phyloP scores from a whole-genome alignment of 2,797 vertebrate genomes.

The Triplophysa yarkandensis region DNA sequence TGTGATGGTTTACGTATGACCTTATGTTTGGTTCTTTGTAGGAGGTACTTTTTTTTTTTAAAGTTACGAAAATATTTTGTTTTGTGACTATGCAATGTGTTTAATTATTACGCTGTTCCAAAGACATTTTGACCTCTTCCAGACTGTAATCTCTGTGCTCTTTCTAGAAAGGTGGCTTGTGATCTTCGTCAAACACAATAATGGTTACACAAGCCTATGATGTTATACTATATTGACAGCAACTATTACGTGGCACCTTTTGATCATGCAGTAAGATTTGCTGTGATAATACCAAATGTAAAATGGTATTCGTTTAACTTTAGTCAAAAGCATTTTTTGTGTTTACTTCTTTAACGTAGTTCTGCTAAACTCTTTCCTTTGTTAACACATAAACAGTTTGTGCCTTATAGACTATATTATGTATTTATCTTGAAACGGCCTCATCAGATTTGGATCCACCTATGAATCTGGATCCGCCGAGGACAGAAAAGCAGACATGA shows the following conservation, averaged over 20 bases:
- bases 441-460: slow-evolving; percentile 15
- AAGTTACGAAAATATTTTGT: not conserved
- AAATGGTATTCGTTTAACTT: slow-evolving; percentile 69
- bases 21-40: not conserved
- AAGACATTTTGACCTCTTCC: slow-evolving; percentile 20
- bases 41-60: slow-evolving; percentile 2
- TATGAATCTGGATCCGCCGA: not conserved
- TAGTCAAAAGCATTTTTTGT: slow-evolving; percentile 54
- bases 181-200: slow-evolving; percentile 24
- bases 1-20: slow-evolving; percentile 18
- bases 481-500: slow-evolving; percentile 4
- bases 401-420: slow-evolving; percentile 52
- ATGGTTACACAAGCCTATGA: slow-evolving; percentile 41
- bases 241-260: slow-evolving; percentile 52
- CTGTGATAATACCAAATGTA: slow-evolving; percentile 62
- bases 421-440: slow-evolving; percentile 45
- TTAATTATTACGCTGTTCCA: not conserved
- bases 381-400: slow-evolving; percentile 64
- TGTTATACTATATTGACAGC: slow-evolving; percentile 49
- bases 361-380: slow-evolving; percentile 58
- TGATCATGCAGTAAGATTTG: slow-evolving; percentile 46
- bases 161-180: slow-evolving; percentile 30
- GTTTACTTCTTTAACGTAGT: slow-evolving; percentile 67
- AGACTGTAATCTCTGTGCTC: slow-evolving; percentile 20
- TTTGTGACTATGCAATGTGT: not conserved